Conservation (phyloP, 1,140 invertebrate species). For the Monomorium pharaonis region DNA sequence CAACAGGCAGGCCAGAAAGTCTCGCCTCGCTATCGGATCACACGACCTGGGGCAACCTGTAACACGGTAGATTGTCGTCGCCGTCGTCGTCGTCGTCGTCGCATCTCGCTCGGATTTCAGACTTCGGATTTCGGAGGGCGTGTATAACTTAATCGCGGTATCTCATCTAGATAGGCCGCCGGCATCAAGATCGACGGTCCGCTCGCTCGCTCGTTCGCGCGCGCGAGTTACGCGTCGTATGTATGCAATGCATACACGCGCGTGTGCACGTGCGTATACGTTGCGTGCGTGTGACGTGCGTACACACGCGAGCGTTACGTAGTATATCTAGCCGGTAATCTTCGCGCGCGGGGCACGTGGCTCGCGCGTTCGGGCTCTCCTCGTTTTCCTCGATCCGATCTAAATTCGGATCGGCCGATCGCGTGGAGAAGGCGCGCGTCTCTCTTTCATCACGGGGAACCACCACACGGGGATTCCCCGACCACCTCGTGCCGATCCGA, state of each 20-base stretch:
- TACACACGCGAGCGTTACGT: not conserved
- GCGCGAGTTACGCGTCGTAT: conserved; percentile 13
- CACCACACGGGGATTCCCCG: not conserved
- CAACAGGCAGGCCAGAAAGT: conserved; percentile 38
- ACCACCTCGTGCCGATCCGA: conserved; percentile 53
- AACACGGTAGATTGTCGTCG: conserved; percentile 67
- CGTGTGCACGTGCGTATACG: not conserved
- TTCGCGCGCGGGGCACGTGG: conserved; percentile 63
- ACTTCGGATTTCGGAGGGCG: conserved; percentile 79
- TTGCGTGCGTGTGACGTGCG: not conserved
- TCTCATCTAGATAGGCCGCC: conserved; percentile 83
- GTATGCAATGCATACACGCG: not conserved
- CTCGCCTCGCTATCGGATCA: conserved; percentile 55
- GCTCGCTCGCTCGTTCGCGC: conserved; percentile 40
- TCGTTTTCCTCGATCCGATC: conserved; percentile 71
- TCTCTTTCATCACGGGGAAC: conserved; percentile 57
- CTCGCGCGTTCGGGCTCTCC: conserved; percentile 25
- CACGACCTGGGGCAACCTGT: conserved; percentile 80
- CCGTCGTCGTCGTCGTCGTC: conserved; percentile 39
- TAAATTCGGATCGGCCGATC: conserved; percentile 67
- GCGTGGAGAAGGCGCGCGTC: conserved; percentile 55
- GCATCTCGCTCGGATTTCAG: conserved; percentile 79
- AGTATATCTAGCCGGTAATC: conserved; percentile 53
- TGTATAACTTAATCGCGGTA: conserved; percentile 83
- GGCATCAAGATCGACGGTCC: conserved; percentile 81